A percentile compares a stretch with the other conserved stretches of the same genome.
Conservation (phyloP, 1,140 invertebrate genomes). For the Brachionus rotundiformis region DNA sequence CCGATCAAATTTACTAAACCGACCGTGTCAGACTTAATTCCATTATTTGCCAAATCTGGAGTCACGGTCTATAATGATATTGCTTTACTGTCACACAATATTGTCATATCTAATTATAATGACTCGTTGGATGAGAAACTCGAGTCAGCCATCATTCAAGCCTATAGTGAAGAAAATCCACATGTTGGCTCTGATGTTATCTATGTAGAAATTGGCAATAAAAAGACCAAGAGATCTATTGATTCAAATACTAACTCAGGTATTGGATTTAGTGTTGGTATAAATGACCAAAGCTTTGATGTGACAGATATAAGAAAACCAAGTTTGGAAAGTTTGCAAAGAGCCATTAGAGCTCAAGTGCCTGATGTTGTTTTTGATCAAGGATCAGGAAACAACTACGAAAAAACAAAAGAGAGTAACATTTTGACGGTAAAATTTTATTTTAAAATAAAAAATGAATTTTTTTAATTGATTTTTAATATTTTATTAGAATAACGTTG, state of each 20-base stretch:
- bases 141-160: neutral
- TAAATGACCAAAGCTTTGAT: constrained; percentile 8
- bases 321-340: neutral
- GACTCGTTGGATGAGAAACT: neutral
- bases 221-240: neutral
- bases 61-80: constrained; percentile 6
- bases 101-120: constrained; percentile 3
- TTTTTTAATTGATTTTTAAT: neutral
- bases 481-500: constrained; percentile 44
- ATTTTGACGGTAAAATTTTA: constrained; percentile 6
- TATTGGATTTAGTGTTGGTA: neutral
- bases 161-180: neutral
- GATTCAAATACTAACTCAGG: neutral
- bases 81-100: neutral
- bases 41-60: neutral
- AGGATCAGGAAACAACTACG: neutral
- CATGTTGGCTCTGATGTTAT: neutral
- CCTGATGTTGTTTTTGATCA: constrained; percentile 27
- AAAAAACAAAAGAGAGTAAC: constrained; percentile 6
- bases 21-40: neutral
- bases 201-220: neutral
- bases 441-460: neutral
- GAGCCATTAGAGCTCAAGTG: constrained; percentile 12
- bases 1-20: constrained; percentile 36
- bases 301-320: neutral